Percentiles rank a stretch among this genome's conserved stretches.
These are phyloP conservation scores for Ecdyonurus torrentis DNA, from an alignment of 2,888 invertebrate genomes.

Conservation along the genomic window DNA sequence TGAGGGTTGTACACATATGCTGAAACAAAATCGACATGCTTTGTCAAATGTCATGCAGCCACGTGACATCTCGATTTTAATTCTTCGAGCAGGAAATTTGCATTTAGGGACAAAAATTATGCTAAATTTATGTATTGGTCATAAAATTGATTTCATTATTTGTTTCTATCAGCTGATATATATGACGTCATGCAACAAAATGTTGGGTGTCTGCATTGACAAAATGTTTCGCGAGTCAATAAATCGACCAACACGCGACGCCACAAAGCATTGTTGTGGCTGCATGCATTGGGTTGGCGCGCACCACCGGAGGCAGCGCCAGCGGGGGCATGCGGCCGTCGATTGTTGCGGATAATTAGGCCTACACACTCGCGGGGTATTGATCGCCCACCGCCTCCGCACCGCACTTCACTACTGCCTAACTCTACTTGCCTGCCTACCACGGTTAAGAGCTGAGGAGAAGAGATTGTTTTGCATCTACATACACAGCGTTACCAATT, in stretches of 20 bases:
- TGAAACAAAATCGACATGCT: slow-evolving; percentile 21
- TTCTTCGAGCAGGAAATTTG: no score
- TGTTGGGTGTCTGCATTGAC: not conserved
- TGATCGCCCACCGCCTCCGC: not conserved
- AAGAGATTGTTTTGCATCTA: not conserved
- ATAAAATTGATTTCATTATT: no score
- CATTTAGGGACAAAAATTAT: no score
- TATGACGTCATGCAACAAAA: not conserved
- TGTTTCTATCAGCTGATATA: not conserved
- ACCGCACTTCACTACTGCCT: not conserved
- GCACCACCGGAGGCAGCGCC: not conserved
- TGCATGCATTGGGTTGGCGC: not conserved
- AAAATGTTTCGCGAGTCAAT: not conserved
- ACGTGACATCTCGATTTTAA: no score
- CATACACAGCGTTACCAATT: not conserved
- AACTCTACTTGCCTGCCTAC: not conserved
- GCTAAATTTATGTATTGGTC: no score
- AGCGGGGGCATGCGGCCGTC: not conserved
- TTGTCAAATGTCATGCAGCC: no score
- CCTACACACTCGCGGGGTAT: not conserved
- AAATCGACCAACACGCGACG: not conserved
- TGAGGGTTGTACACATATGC: slow-evolving; percentile 47
- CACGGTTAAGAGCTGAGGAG: not conserved
- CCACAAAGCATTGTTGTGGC: not conserved
- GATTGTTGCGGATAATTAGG: not conserved